Base-by-base conservation (phyloP, 2,888 invertebrate genomes). In the Baronia brevicornis region DNA sequence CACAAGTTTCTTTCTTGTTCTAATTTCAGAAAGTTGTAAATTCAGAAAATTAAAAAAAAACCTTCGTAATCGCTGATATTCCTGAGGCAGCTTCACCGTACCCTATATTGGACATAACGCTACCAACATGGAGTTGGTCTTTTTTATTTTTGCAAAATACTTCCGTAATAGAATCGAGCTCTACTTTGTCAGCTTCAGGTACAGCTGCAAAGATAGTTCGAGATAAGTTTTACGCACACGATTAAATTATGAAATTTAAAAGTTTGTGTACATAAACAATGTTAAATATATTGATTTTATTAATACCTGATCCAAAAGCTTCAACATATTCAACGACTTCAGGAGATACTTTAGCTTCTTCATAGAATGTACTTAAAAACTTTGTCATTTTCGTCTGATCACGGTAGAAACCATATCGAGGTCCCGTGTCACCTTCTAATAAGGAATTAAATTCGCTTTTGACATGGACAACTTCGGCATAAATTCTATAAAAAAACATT, bases 241-340 rank as follows among this genome's bases (percentile, higher is more conserved):
- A 12, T 8, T 18, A 8, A 18, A 18, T 11, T 7, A 11, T 7
- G n/a, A 15, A 8, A 7, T 13, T 14, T 22, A 13, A 10, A 7
- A 1, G 8, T 7, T 12, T 26, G n/a, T 6, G 12, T 7, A 4
- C 14, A 26, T 6, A 11, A 10, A 26, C 14, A 13, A 12, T 14
- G 7, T 11, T 26, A 14, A 26, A 26, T 5, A 7, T 5, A 9
- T 27, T 8, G 11, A 6, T 5, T 11, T 27, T 22, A 12, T n/a
- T 5, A 8, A 15, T 52, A 78, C 93, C 93, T 39, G 91, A 91
- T 38, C 92, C 91, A 51, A 94, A 94, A 17, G 95, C 94, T 74
- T 96, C 96, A 2, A 97, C 85, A 59, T 90, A 97, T 40, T 89
- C 88, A 4, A 97, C 85, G 1, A 79, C 71, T 4, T 72, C 60